Base-by-base conservation (phyloP, 2,113 vertebrate genomes). In the Psettodes erumei region DNA sequence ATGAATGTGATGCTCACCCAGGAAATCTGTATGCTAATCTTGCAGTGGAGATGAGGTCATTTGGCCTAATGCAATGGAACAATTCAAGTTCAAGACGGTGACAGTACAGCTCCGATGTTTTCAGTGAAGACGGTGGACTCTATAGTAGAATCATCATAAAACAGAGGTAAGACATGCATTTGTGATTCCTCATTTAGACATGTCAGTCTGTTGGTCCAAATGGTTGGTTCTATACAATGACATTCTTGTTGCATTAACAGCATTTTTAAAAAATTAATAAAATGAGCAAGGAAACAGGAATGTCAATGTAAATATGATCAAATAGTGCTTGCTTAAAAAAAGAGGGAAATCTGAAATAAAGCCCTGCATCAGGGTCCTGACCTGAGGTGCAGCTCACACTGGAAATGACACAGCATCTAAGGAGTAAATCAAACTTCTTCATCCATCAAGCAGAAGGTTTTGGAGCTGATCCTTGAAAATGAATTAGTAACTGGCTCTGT, bases 21-120 rank as follows among this genome's bases (percentile, higher is more conserved):
- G 56, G n/a, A 77, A 77, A 76, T 71, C 53, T 23, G 61, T 27
- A 75, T 62, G 73, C 47, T 79, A 73, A 78, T 75, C 83, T 67
- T 32, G 25, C 54, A 77, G 81, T 70, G 43, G 37, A 79, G 64
- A 77, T 72, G 47, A 80, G 40, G 51, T 82, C 53, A 79, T 81
- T 74, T 76, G 50, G 67, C 50, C 71, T 81, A 78, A 79, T 81
- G 75, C 61, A 56, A 54, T 38, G 70, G 62, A 69, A 75, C 75
- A 56, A 75, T 43, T 58, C 37, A 32, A 71, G 28, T 79, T 67
- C 2, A 40, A 18, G 68, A 56, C 5, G 25, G 15, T 13, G 19
- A 47, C 18, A n/a, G n/a, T n/a, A n/a, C n/a, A n/a, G n/a, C n/a
- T n/a, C n/a, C n/a, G n/a, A n/a, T n/a, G n/a, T 68, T 30, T 23